phyloP scores from a whole-genome alignment of 2,113 vertebrate species.

The Emydocephalus ijimae region DNA sequence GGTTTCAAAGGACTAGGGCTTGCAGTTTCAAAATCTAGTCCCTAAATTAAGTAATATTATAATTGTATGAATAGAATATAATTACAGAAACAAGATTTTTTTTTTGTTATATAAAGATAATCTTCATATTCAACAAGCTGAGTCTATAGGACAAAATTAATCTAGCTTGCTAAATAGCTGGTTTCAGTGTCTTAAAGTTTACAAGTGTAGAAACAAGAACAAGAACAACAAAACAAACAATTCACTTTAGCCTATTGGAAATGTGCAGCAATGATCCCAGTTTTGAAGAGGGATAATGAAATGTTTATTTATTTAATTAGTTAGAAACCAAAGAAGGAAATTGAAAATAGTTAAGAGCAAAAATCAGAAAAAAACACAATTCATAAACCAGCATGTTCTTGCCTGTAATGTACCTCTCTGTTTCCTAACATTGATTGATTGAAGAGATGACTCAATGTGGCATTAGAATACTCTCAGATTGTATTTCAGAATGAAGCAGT shows the following conservation, averaged over 20 bases:
- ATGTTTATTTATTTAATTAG: not conserved
- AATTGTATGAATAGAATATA: not conserved
- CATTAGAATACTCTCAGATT: not conserved
- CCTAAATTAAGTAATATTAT: not conserved
- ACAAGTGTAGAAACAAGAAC: not conserved
- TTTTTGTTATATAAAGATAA: not conserved
- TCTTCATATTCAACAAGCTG: not conserved
- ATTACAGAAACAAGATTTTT: not conserved
- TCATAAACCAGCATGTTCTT: not conserved
- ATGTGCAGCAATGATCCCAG: not conserved
- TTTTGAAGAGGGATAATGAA: not conserved
- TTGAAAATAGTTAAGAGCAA: not conserved
- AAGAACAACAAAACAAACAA: not conserved
- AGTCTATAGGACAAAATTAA: not conserved
- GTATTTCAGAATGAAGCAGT: not conserved
- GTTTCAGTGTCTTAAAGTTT: not conserved
- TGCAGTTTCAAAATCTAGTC: not conserved
- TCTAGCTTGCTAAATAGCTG: not conserved
- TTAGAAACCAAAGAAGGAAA: not conserved
- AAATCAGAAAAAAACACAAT: not conserved
- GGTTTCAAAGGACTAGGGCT: not conserved
- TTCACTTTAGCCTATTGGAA: not conserved
- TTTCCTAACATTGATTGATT: not conserved
- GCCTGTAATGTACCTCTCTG: not conserved
- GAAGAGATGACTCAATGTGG: not conserved